Base-by-base conservation (phyloP, 2,888 invertebrate species). In the Neoscelio sp. region DNA sequence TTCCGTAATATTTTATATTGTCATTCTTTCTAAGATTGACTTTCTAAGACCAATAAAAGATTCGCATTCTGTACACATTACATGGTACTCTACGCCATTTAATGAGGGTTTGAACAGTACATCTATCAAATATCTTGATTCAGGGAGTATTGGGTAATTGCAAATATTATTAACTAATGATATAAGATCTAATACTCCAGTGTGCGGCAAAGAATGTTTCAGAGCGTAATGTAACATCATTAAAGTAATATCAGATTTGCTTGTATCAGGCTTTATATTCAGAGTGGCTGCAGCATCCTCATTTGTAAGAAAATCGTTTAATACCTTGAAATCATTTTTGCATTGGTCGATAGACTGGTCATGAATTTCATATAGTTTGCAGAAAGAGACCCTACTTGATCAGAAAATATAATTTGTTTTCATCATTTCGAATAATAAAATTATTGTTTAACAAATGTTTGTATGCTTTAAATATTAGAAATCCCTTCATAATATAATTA, bases 101-200 rank as follows among this genome's bases (percentile, higher is more conserved):
- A n/a, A n/a, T 0, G 17, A 38, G 5, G 38, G 7, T 33, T 54
- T 62, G 10, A 50, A 68, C 7, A 74, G 7, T 46, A 33, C 26
- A 38, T 74, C 65, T 7, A 73, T 40, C 7, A 56, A 44, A 54
- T 67, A 73, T 23, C 20, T 20, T n/a, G 73, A 35, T 4, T 42
- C 44, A 17, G 64, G 68, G 23, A 78, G 18, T 8, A 78, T 35
- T 4, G 65, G 44, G 12, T 7, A n/a, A n/a, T 6, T n/a, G 18
- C 52, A 68, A 2, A 73, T 68, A 15, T 23, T 40, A 26, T 78
- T 73, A 8, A 78, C 17, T 18, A 78, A 23, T 46, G 15, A n/a
- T 5, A 73, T 38, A 15, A 68, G 23, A 26, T 60, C 13, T 3
- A 10, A 28, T 2, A 73, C 28, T 13, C 23, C 40, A n/a, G 67